A percentile compares a stretch with the other conserved stretches of the same genome.
These are phyloP conservation scores for Aethes cnicana DNA, from an alignment of 2,888 invertebrate genomes.

Conservation along the genomic window DNA sequence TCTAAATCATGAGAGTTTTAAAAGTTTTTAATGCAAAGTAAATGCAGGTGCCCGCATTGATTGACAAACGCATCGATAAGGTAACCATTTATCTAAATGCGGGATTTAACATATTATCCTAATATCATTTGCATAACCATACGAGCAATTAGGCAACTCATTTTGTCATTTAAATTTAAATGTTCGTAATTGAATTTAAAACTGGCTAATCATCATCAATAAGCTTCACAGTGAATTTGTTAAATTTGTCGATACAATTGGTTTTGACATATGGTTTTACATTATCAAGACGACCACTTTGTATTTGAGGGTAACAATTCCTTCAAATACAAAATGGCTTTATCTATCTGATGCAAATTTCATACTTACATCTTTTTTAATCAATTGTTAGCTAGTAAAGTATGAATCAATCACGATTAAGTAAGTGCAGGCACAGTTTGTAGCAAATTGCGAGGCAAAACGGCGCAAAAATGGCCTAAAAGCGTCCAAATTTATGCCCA, in stretches of 20 bases:
- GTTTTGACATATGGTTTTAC: too few relatives aligned
- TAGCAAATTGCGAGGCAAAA: constrained; percentile 59
- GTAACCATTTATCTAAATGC: constrained; percentile 1
- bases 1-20: background rate
- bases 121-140: constrained; percentile 25
- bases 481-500: constrained; percentile 68
- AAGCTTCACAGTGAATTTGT: too few relatives aligned
- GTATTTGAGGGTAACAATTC: too few relatives aligned
- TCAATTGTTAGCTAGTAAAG: too few relatives aligned
- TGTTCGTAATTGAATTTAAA: constrained; percentile 12
- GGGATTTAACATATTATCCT: constrained; percentile 16
- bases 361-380: too few relatives aligned
- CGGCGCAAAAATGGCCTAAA: constrained; percentile 67
- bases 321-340: too few relatives aligned
- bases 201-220: constrained; percentile 12
- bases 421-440: constrained; percentile 39
- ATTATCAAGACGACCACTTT: too few relatives aligned
- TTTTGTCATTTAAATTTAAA: constrained; percentile 17
- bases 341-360: too few relatives aligned
- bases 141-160: constrained; percentile 9
- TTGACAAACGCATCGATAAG: constrained; percentile 15
- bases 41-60: constrained; percentile 8
- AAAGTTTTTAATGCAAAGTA: background rate
- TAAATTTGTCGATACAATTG: too few relatives aligned
- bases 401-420: constrained; percentile 22